Evolutionary conservation across 1,140 invertebrate species (phyloP).

Genomic region (Mactra quadrangularis): DNA sequence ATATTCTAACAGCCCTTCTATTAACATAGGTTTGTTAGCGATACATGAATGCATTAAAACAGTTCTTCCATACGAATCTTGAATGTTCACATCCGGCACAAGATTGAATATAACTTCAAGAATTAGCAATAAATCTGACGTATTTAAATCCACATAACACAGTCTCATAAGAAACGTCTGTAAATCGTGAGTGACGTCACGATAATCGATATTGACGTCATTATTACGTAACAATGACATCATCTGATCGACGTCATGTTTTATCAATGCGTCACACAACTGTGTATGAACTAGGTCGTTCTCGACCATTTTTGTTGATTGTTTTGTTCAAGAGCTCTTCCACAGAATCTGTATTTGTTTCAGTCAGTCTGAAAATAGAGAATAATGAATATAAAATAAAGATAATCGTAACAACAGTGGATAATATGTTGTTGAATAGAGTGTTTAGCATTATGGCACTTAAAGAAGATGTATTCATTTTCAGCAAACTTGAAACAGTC

Average conservation of each 20-base stretch:
- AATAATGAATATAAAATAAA: too few species aligned
- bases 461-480: too few species aligned
- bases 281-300: conserved; percentile 10
- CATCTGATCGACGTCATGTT: neutral
- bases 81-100: conserved; percentile 50
- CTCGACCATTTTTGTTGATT: conserved; percentile 45
- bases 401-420: too few species aligned
- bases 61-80: conserved; percentile 45
- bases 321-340: too few species aligned
- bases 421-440: too few species aligned
- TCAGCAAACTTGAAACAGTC: too few species aligned
- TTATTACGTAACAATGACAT: conserved; percentile 16
- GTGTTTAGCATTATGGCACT: too few species aligned
- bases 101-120: conserved; percentile 43
- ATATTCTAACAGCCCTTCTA: conserved; percentile 42
- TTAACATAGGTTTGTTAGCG: conserved; percentile 30
- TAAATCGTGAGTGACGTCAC: conserved; percentile 56
- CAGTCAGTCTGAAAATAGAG: too few species aligned
- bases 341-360: too few species aligned
- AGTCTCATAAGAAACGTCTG: conserved; percentile 53
- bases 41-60: conserved; percentile 60
- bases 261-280: conserved; percentile 20
- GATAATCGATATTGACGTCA: conserved; percentile 46
- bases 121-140: conserved; percentile 1
- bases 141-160: conserved; percentile 46